These are phyloP conservation scores for Onthophagus taurus DNA, from an alignment of 1,140 invertebrate species.

Conservation along the genomic window DNA sequence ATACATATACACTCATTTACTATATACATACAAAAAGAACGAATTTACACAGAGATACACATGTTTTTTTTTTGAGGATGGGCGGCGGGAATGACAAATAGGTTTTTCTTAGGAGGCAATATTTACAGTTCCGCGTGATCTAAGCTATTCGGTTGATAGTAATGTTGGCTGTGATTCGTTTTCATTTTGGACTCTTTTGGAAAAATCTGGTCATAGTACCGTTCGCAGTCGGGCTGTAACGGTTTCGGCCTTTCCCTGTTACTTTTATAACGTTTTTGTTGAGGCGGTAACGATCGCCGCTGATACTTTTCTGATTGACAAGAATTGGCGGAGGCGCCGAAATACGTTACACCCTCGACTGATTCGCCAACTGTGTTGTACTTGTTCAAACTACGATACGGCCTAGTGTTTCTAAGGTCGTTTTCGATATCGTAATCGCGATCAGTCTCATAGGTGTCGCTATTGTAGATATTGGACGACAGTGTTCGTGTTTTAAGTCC, in stretches of 20 bases:
- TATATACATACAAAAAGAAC: too few relatives aligned
- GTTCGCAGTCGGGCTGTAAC: conserved; percentile 31
- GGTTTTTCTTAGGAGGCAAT: too few relatives aligned
- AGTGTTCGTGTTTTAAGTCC: conserved; percentile 23
- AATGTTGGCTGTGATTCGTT: conserved; percentile 19
- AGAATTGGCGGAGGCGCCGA: conserved; percentile 17
- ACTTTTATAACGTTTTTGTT: conserved; percentile 18
- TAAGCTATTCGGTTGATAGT: conserved; percentile 32
- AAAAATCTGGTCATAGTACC: conserved; percentile 35
- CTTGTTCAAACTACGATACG: conserved; percentile 29
- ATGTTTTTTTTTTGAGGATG: too few relatives aligned
- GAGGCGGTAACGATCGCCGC: conserved; percentile 14
- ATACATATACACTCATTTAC: too few relatives aligned
- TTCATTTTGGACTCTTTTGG: conserved; percentile 24
- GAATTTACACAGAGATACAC: too few relatives aligned
- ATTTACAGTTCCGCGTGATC: conserved; percentile 37
- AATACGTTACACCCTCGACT: conserved; percentile 16
- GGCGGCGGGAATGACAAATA: too few relatives aligned
- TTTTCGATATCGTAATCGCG: conserved; percentile 14
- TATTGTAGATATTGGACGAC: conserved; percentile 23
- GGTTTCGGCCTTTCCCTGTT: conserved; percentile 29
- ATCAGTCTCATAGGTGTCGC: conserved; percentile 21
- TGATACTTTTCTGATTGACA: conserved; percentile 18
- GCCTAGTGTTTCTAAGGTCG: background rate
- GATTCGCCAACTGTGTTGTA: conserved; percentile 26